Base-by-base conservation (phyloP, 2,113 vertebrate species). In the Girardinichthys multiradiatus region DNA sequence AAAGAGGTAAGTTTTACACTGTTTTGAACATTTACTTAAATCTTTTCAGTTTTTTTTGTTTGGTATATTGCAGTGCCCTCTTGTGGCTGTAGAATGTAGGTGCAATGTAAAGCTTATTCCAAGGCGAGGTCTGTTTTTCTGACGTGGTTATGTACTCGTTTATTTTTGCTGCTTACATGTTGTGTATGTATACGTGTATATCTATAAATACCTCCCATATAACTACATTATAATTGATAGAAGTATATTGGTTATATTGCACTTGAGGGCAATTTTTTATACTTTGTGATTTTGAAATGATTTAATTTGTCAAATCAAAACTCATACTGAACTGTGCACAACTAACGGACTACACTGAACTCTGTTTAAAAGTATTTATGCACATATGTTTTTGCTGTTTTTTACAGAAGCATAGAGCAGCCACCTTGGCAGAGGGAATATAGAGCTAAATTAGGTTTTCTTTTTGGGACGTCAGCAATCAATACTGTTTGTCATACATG, bases 1-100 rank as follows among this genome's bases (percentile, higher is more conserved):
- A 15, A 45, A 45, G 17, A 15, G 17, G 17, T 45, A 0, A 45
- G 5, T 45, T 19, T 1, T 17, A 6, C 3, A 33, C 3, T 33
- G 42, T 45, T 45, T 45, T 14, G 15, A 17, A 17, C 13, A 15
- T 17, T 45, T 4, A 4, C 4, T 51, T n/a, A 4, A 51, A 10
- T 54, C 24, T 45, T 45, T 54, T 54, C 9, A 24, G 48, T 54
- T 10, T 54, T 54, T 8, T 54, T 17, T 2, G 5, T 7, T 10
- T 54, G 5, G n/a, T 35, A 7, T 70, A 54, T 57, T 73, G n/a
- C 7, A 39, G 0, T 72, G 80, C 71, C 77, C 76, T 81, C 86
- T 24, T 74, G 76, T 86, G 89, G 76, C 14, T 39, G n/a, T 1
- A 54, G 1, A 57, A 8, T 24, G 72, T 1, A 64, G 13, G 2